Percentiles rank a stretch among this genome's conserved stretches.
Evolutionary conservation across 2,113 vertebrate genomes (phyloP).

Genomic region (Syngnathus floridae): DNA sequence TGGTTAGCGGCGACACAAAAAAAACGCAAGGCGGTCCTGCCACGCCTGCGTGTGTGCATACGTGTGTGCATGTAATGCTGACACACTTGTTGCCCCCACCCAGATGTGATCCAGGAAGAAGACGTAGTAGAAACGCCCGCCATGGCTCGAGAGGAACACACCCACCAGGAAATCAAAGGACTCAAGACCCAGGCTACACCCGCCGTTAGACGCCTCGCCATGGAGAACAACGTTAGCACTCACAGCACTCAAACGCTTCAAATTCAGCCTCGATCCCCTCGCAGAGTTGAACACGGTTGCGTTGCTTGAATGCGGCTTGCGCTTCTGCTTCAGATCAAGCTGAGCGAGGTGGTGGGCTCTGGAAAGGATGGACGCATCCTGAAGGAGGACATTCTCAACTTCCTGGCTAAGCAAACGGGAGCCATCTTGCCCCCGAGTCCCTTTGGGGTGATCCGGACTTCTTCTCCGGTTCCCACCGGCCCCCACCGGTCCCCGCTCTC

Average conservation of each 20-base stretch:
- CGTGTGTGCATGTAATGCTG: neutral
- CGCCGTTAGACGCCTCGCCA: conserved; percentile 88
- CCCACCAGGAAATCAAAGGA: conserved; percentile 94
- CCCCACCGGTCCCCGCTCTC: conserved; percentile 33
- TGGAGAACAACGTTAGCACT: conserved; percentile 89
- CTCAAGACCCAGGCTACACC: conserved; percentile 93
- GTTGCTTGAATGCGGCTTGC: no score
- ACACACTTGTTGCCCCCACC: conserved; percentile 2
- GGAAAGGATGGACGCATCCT: conserved; percentile 94
- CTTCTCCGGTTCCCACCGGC: conserved; percentile 46
- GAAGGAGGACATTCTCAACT: conserved; percentile 96
- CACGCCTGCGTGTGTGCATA: no score
- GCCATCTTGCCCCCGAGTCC: conserved; percentile 88
- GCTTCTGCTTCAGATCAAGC: conserved; percentile 77
- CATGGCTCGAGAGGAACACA: conserved; percentile 90
- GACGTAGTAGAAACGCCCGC: conserved; percentile 93
- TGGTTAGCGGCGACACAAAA: no score
- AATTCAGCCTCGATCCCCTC: no score
- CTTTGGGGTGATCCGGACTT: conserved; percentile 76
- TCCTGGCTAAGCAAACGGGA: conserved; percentile 89
- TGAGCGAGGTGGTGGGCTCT: conserved; percentile 90
- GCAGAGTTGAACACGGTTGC: no score
- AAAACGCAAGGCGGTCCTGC: no score
- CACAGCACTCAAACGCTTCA: no score
- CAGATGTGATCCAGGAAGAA: conserved; percentile 81